phyloP scores from a whole-genome alignment of 1,140 invertebrate species.

The Leptinotarsa undecemlineata region DNA sequence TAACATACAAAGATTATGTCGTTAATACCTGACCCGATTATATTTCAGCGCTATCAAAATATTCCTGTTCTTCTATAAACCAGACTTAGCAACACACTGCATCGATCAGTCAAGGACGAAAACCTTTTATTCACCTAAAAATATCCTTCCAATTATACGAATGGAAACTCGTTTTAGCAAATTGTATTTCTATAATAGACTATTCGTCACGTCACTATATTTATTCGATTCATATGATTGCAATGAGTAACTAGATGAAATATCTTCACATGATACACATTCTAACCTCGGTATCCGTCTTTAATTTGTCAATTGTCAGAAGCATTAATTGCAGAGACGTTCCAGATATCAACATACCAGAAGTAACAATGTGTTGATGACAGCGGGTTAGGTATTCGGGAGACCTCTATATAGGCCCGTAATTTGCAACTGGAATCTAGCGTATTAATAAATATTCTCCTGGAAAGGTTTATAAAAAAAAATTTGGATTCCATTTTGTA shows the following conservation, averaged over 20 bases:
- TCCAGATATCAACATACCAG: constrained; percentile 12
- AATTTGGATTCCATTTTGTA: too few species aligned
- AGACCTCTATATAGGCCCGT: background rate
- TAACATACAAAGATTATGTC: too few species aligned
- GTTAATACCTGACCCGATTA: too few species aligned
- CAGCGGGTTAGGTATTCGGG: constrained; percentile 24
- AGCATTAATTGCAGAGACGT: constrained; percentile 14
- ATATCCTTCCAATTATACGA: background rate
- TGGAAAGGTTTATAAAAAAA: too few species aligned
- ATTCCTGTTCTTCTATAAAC: too few species aligned
- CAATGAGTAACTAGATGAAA: background rate
- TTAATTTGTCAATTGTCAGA: constrained; percentile 16
- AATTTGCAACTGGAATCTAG: constrained; percentile 7
- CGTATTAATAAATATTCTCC: too few species aligned
- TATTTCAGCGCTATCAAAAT: too few species aligned
- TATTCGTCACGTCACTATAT: background rate
- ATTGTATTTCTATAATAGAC: constrained; percentile 1
- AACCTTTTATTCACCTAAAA: constrained; percentile 8
- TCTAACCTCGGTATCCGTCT: constrained; percentile 1
- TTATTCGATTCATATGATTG: background rate
- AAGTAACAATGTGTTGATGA: constrained; percentile 18
- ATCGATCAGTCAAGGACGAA: constrained; percentile 5
- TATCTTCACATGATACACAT: background rate
- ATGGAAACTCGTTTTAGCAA: constrained; percentile 11
- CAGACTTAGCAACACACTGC: background rate